phyloP scores from a whole-genome alignment of 2,797 vertebrate species.

The Rhinella marina region DNA sequence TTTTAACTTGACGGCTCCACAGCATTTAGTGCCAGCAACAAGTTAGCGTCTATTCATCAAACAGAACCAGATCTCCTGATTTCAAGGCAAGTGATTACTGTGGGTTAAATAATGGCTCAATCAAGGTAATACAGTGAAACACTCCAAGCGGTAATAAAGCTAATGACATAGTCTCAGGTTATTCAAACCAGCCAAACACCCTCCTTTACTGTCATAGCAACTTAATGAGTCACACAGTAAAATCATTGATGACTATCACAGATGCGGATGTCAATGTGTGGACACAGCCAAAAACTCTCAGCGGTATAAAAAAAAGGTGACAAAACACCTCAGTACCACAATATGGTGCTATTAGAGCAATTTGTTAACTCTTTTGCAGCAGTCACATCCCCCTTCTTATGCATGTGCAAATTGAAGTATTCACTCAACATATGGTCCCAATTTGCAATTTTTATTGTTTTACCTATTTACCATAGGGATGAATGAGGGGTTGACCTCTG shows the following conservation, averaged over 20 bases:
- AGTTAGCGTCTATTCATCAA: slow-evolving; percentile 27
- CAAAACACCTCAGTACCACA: slow-evolving; percentile 50
- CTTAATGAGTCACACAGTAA: slow-evolving; percentile 61
- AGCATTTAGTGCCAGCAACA: slow-evolving; percentile 30
- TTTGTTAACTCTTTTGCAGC: slow-evolving; percentile 44
- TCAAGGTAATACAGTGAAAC: slow-evolving; percentile 47
- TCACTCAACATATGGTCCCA: slow-evolving; percentile 30
- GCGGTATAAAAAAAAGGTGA: slow-evolving; percentile 45
- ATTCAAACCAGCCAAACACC: slow-evolving; percentile 41
- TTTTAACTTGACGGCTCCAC: neutral
- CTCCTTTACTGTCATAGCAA: slow-evolving; percentile 59
- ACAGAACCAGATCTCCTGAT: slow-evolving; percentile 28
- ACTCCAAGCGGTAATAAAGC: slow-evolving; percentile 55
- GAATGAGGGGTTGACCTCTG: slow-evolving; percentile 14
- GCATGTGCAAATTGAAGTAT: slow-evolving; percentile 15
- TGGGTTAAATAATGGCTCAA: slow-evolving; percentile 55
- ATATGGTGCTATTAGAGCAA: slow-evolving; percentile 17
- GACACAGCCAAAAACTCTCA: slow-evolving; percentile 52
- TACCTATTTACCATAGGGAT: slow-evolving; percentile 30
- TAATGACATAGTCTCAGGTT: slow-evolving; percentile 57
- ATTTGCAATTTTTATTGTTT: slow-evolving; percentile 44
- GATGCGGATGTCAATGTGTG: slow-evolving; percentile 53
- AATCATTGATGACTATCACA: slow-evolving; percentile 60
- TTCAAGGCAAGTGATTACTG: slow-evolving; percentile 35
- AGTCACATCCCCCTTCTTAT: neutral